Conservation (phyloP, 2,797 vertebrate genomes). For the Oryzias dopingdopingensis region DNA sequence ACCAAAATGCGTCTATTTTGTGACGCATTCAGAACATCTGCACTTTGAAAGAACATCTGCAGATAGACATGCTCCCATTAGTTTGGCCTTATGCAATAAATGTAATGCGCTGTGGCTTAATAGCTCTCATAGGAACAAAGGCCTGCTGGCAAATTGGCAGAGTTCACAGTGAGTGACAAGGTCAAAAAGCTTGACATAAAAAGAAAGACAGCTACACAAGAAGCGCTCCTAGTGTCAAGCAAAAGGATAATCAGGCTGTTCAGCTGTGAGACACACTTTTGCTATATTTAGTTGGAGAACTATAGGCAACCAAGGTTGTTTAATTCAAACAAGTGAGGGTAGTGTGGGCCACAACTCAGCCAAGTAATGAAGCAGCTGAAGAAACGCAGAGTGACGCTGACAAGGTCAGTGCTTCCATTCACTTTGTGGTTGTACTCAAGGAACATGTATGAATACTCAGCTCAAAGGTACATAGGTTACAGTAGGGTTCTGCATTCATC, state of each 20-base stretch:
- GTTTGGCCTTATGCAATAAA: not conserved
- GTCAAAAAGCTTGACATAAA: conserved; percentile 6
- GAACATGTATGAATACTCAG: not conserved
- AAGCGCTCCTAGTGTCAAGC: conserved; percentile 12
- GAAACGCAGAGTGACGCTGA: conserved; percentile 5
- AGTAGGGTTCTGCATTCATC: too few relatives aligned
- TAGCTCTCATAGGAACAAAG: conserved; percentile 1
- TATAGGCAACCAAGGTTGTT: too few relatives aligned
- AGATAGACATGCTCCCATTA: not conserved
- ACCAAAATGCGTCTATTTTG: conserved; percentile 4
- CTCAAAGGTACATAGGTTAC: conserved; percentile 2
- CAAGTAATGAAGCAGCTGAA: too few relatives aligned
- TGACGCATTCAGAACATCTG: not conserved
- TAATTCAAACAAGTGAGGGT: too few relatives aligned
- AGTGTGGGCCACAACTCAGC: too few relatives aligned
- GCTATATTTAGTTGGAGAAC: too few relatives aligned
- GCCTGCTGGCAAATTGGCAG: not conserved
- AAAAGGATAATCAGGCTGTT: conserved; percentile 14
- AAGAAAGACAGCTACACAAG: conserved; percentile 3
- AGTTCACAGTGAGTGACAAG: conserved; percentile 15
- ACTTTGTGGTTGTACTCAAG: not conserved
- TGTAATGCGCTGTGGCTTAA: conserved; percentile 4
- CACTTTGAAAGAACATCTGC: not conserved
- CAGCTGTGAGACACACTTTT: too few relatives aligned
- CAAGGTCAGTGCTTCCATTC: conserved; percentile 21